phyloP scores from a whole-genome alignment of 2,113 vertebrate species.

The Recurvirostra avosetta region DNA sequence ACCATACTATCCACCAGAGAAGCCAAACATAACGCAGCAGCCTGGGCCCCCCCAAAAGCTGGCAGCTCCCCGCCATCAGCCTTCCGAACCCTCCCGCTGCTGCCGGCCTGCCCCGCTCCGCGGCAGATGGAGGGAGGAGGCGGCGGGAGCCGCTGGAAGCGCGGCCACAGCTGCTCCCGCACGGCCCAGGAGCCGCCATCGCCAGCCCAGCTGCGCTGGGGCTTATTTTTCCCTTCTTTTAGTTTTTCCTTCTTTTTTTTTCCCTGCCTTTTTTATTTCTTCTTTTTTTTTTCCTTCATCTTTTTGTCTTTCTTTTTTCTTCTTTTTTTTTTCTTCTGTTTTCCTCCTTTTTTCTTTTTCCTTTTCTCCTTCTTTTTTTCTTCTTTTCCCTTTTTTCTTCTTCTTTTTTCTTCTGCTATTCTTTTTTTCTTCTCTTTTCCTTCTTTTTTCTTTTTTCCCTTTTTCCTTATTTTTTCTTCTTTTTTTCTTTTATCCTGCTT shows the following conservation, averaged over 20 bases:
- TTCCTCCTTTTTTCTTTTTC: fast-evolving
- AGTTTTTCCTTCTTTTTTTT: too few relatives aligned
- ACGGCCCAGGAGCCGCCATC: background rate
- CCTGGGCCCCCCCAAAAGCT: fast-evolving
- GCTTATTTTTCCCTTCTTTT: background rate
- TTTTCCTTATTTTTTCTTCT: too few relatives aligned
- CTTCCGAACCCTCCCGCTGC: background rate
- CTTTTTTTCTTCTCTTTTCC: too few relatives aligned
- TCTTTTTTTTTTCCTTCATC: background rate
- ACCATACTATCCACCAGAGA: background rate
- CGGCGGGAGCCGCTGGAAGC: background rate
- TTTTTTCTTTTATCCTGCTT: background rate
- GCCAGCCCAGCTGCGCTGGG: background rate
- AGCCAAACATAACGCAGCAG: background rate
- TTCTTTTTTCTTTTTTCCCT: background rate
- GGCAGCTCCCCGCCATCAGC: too few relatives aligned
- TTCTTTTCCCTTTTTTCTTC: too few relatives aligned
- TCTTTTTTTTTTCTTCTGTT: background rate
- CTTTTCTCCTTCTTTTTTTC: too few relatives aligned
- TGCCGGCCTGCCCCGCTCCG: background rate
- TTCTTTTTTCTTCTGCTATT: too few relatives aligned
- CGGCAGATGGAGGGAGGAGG: background rate
- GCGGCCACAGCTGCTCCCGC: background rate
- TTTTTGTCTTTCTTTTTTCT: background rate
- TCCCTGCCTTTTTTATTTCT: too few relatives aligned